A percentile compares a stretch with the other conserved stretches of the same genome.
phyloP scores from a whole-genome alignment of 2,888 invertebrate genomes.

The Dolichopus griseipennis region DNA sequence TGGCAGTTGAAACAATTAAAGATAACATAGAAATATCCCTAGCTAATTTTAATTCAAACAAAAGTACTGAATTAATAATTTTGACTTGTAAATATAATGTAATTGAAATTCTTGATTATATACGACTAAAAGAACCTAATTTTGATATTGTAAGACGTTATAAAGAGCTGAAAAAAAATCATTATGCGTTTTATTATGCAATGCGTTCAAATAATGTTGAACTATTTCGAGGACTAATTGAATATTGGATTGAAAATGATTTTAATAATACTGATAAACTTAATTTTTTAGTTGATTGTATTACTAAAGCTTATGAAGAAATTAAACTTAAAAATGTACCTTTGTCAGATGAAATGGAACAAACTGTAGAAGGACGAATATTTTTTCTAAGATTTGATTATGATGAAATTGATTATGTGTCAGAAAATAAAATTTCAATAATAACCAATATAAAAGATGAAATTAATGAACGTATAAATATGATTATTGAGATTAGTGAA shows the following conservation, averaged over 20 bases:
- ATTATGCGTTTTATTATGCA: slow-evolving; percentile 27
- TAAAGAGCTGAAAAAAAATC: slow-evolving; percentile 17
- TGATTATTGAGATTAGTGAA: slow-evolving; percentile 11
- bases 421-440: neutral
- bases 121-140: too few species aligned
- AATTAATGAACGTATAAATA: slow-evolving; percentile 13
- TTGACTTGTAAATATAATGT: too few species aligned
- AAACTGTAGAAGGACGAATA: slow-evolving; percentile 17
- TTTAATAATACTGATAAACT: slow-evolving; percentile 10
- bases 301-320: slow-evolving; percentile 25
- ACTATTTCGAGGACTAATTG: slow-evolving; percentile 22
- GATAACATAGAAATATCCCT: too few species aligned
- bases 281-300: slow-evolving; percentile 21
- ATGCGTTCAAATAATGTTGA: slow-evolving; percentile 23
- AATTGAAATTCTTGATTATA: too few species aligned
- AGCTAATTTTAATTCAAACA: too few species aligned
- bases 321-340: slow-evolving; percentile 23
- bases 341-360: slow-evolving; percentile 22
- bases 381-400: slow-evolving; percentile 12
- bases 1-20: too few species aligned
- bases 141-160: neutral
- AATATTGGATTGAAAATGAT: slow-evolving; percentile 19
- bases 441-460: neutral
- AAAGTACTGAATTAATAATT: too few species aligned
- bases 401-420: neutral